These are phyloP conservation scores for Ceryle rudis DNA, from an alignment of 2,797 vertebrate species.

Conservation along the genomic window DNA sequence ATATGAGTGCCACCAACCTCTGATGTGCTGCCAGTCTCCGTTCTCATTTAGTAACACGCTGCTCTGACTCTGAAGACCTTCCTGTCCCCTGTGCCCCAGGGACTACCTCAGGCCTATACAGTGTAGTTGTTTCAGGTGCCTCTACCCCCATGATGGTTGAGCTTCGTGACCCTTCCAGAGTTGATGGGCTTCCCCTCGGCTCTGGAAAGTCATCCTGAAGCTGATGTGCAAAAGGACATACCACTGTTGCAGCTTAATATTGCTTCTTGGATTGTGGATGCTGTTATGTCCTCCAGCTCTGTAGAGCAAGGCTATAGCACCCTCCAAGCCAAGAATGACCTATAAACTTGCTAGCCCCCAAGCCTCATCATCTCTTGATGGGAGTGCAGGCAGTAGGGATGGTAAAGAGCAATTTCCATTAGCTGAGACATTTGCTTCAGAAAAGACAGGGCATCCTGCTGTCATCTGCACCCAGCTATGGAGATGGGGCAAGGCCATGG, in stretches of 20 bases:
- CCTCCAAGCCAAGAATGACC: not conserved
- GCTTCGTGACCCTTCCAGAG: not conserved
- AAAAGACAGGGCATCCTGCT: not conserved
- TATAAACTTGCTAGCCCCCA: not conserved
- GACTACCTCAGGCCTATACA: not conserved
- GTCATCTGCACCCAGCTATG: not conserved
- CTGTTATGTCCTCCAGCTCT: not conserved
- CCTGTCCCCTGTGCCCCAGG: not conserved
- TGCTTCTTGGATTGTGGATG: not conserved
- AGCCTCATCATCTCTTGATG: not conserved
- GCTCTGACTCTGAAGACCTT: not conserved
- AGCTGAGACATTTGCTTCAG: not conserved
- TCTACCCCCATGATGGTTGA: not conserved
- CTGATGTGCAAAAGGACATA: not conserved
- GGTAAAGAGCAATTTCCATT: not conserved
- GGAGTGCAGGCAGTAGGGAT: not conserved
- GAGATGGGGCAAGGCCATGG: not conserved
- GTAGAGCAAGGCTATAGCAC: not conserved
- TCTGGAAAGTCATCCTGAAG: not conserved
- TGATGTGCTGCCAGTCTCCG: not conserved
- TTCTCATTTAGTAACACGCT: not conserved
- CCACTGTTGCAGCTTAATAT: not conserved
- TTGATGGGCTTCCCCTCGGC: not conserved
- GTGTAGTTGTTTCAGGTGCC: not conserved
- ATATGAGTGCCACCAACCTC: not conserved